Conservation (phyloP, 2,113 vertebrate species). For the Strix uralensis region DNA sequence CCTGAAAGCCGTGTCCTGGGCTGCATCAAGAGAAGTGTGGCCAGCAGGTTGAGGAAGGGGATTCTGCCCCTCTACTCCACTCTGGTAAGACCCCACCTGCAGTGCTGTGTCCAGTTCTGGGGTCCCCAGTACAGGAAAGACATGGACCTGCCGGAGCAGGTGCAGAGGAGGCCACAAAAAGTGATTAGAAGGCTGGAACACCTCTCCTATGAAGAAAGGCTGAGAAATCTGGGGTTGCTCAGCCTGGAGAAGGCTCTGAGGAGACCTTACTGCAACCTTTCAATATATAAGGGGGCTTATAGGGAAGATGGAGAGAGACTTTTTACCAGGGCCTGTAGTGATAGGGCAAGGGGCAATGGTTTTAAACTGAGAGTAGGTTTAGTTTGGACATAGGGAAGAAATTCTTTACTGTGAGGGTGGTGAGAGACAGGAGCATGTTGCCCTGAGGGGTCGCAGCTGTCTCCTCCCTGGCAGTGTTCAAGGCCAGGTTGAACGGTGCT, state of each 20-base stretch:
- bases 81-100: neutral
- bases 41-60: neutral
- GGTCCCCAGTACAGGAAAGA: fast-evolving
- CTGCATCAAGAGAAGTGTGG: neutral
- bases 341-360: fast-evolving
- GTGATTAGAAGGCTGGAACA: neutral
- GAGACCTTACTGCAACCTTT: fast-evolving
- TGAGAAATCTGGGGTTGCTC: neutral
- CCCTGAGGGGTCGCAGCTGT: fast-evolving
- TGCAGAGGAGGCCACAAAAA: fast-evolving
- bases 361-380: neutral
- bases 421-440: neutral
- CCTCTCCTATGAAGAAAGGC: fast-evolving
- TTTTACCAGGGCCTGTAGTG: fast-evolving
- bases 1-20: fast-evolving
- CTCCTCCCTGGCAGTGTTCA: neutral
- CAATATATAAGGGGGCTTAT: fast-evolving
- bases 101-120: fast-evolving
- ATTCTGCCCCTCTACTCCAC: neutral
- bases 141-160: fast-evolving
- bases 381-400: neutral
- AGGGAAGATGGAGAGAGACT: neutral
- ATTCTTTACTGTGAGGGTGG: neutral
- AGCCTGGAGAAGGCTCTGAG: neutral
- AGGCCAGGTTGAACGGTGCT: neutral